Conservation (phyloP, 1,140 invertebrate genomes). For the Drosophila orosa region DNA sequence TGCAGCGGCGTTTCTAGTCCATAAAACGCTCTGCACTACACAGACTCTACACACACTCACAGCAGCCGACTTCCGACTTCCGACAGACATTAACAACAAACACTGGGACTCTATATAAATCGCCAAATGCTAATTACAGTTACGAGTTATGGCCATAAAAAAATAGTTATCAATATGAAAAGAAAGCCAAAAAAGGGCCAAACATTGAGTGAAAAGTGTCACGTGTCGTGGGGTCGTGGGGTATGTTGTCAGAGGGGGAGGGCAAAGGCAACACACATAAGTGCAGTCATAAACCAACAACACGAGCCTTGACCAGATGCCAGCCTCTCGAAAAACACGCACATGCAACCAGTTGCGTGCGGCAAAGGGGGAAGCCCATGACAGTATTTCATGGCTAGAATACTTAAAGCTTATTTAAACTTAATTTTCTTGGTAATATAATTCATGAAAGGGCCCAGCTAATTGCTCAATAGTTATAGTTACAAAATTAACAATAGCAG, state of each 20-base stretch:
- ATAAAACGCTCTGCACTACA: conserved; percentile 33
- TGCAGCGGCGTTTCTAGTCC: conserved; percentile 53
- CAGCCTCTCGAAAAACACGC: conserved; percentile 19
- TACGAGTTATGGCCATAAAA: conserved; percentile 48
- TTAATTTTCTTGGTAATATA: not conserved
- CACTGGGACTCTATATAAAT: conserved; percentile 7
- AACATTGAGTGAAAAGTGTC: conserved; percentile 34
- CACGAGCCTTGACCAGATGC: conserved; percentile 33
- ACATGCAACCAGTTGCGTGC: conserved; percentile 10
- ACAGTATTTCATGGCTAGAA: not conserved
- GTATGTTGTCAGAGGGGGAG: not conserved
- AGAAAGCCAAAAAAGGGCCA: conserved; percentile 51
- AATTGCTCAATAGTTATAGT: not conserved
- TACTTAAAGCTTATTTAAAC: not conserved
- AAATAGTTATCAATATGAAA: conserved; percentile 56
- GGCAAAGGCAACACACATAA: conserved; percentile 45
- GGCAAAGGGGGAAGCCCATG: no score
- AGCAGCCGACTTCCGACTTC: not conserved
- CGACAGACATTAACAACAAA: conserved; percentile 14
- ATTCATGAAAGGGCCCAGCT: not conserved
- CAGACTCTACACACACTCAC: conserved; percentile 1
- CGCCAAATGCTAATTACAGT: conserved; percentile 74
- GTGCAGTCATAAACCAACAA: conserved; percentile 62
- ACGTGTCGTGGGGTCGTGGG: conserved; percentile 15
- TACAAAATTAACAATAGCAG: not conserved